Conservation (phyloP, 1,140 invertebrate species). For the Aphaenogaster ashmeadi region DNA sequence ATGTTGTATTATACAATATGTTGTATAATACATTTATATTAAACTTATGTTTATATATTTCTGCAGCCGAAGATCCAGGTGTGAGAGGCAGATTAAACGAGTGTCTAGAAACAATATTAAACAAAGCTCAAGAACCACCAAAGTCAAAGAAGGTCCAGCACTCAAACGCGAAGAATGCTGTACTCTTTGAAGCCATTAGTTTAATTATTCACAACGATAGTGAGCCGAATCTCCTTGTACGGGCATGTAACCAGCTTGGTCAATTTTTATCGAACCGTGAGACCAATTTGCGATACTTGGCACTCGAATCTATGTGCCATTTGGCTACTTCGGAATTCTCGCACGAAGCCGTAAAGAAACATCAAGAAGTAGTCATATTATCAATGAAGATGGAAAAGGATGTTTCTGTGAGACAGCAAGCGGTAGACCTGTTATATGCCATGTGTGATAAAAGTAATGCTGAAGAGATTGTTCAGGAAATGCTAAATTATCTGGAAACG, state of each 20-base stretch:
- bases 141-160: slow-evolving; percentile 99
- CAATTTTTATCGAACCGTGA: slow-evolving; percentile 99
- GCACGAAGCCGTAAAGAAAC: slow-evolving; percentile 99
- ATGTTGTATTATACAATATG: not conserved
- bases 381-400: slow-evolving; percentile 99
- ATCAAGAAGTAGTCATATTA: slow-evolving; percentile 99
- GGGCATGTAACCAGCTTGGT: slow-evolving; percentile 99
- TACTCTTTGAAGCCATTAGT: slow-evolving; percentile 99
- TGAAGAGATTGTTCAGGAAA: slow-evolving; percentile 99
- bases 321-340: slow-evolving; percentile 99
- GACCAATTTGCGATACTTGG: slow-evolving; percentile 99
- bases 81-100: slow-evolving; percentile 98
- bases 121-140: slow-evolving; percentile 99
- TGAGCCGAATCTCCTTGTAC: slow-evolving; percentile 98
- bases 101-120: slow-evolving; percentile 99
- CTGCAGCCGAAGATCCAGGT: slow-evolving; percentile 95
- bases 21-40: not conserved
- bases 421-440: slow-evolving; percentile 99
- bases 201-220: slow-evolving; percentile 99
- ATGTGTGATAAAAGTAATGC: slow-evolving; percentile 99
- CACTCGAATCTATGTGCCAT: slow-evolving; percentile 99
- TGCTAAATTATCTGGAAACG: slow-evolving; percentile 99
- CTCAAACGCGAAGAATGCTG: slow-evolving; percentile 99
- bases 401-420: slow-evolving; percentile 99
- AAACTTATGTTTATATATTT: slow-evolving; percentile 28